These are phyloP conservation scores for Sebastes hopkinsi DNA, from an alignment of 2,797 vertebrate species.

Conservation along the genomic window DNA sequence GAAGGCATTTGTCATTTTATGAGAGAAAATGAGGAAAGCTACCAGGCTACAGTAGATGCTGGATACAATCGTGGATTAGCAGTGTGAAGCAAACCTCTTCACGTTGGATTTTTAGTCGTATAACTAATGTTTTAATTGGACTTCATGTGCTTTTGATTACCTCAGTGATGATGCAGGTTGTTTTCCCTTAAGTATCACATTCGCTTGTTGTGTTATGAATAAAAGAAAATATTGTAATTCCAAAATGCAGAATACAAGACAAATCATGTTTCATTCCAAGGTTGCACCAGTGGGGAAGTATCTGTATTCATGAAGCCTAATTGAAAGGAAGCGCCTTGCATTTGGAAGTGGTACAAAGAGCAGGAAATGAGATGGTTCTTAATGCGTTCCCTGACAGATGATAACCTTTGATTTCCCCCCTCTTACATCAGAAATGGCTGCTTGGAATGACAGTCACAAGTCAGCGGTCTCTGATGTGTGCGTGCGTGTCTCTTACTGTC, in stretches of 20 bases:
- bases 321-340: slow-evolving; percentile 71
- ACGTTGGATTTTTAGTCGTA: not conserved
- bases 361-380: slow-evolving; percentile 70
- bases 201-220: slow-evolving; percentile 1
- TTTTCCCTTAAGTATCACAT: slow-evolving; percentile 11
- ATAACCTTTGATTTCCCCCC: slow-evolving; percentile 77
- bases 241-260: slow-evolving; percentile 26
- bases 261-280: slow-evolving; percentile 37
- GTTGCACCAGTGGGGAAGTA: slow-evolving; percentile 23
- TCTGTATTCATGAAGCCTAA: slow-evolving; percentile 70
- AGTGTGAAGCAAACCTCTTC: slow-evolving; percentile 20
- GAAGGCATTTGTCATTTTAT: slow-evolving; percentile 58
- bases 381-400: slow-evolving; percentile 67
- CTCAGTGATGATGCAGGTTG: not conserved
- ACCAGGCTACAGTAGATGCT: slow-evolving; percentile 13
- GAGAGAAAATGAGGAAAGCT: slow-evolving; percentile 46
- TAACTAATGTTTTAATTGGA: slow-evolving; percentile 9
- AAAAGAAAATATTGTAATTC: slow-evolving; percentile 21
- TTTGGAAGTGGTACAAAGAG: slow-evolving; percentile 64
- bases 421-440: slow-evolving; percentile 73
- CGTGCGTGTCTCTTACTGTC: not conserved
- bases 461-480: slow-evolving; percentile 64
- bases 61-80: slow-evolving; percentile 18
- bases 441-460: slow-evolving; percentile 72
- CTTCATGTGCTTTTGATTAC: not conserved